Conservation (phyloP, 2,888 invertebrate genomes). For the Melitaea athalia region DNA sequence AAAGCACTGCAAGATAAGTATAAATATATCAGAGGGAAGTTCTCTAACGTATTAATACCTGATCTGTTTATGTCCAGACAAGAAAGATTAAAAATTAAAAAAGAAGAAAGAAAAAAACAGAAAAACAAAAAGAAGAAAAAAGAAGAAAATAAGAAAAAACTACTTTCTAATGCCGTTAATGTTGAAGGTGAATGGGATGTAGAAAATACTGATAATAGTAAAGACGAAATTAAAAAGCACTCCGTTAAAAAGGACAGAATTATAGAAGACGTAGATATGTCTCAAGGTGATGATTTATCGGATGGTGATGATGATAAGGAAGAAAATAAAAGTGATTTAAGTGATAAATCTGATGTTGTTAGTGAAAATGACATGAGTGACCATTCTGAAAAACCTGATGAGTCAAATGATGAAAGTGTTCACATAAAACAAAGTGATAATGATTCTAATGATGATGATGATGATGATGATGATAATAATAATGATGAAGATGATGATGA, state of each 20-base stretch:
- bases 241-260: conserved; percentile 9
- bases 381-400: conserved; percentile 30
- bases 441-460: conserved; percentile 28
- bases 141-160: conserved; percentile 33
- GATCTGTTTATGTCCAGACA: conserved; percentile 73
- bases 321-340: conserved; percentile 14
- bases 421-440: conserved; percentile 15
- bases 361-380: conserved; percentile 18
- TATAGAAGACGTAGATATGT: conserved; percentile 23
- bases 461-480: conserved; percentile 2
- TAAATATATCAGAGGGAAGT: conserved; percentile 61
- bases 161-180: conserved; percentile 48
- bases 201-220: conserved; percentile 47
- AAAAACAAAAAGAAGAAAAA: conserved; percentile 54
- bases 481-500: too few relatives aligned
- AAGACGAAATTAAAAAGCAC: conserved; percentile 13
- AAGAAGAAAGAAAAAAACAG: conserved; percentile 66
- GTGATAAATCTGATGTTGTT: conserved; percentile 20
- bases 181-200: conserved; percentile 63
- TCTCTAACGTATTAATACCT: conserved; percentile 66
- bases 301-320: conserved; percentile 12
- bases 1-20: conserved; percentile 70
- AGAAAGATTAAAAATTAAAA: conserved; percentile 68
- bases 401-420: not conserved
- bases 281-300: conserved; percentile 16